Base-by-base conservation (phyloP, 2,113 vertebrate genomes). In the Synodontis membranacea region DNA sequence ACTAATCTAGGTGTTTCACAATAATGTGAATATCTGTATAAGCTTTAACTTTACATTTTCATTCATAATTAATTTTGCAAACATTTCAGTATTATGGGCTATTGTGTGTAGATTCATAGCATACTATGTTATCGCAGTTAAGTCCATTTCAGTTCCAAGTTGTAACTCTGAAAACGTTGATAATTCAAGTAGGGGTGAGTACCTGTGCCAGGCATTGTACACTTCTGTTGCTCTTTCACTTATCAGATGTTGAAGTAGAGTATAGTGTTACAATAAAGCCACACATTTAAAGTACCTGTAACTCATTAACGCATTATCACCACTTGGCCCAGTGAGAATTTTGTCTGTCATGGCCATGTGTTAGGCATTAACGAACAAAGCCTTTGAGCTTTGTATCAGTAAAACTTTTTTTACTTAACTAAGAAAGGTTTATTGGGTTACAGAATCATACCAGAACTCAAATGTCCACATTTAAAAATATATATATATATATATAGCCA, bases 361-460 rank as follows among this genome's bases (percentile, higher is more conserved):
- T 89, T 46, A 84, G 23, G 17, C 11, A 83, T 76, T 87, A 85
- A 85, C 50, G 39, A 39, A 25, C 37, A 44, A 64, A 78, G 37
- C 9, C 68, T 28, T 46, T 42, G 72, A 78, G 6, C 25, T 42
- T 6, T 34, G 44, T n/a, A 12, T 11, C 72, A 23, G 34, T 79
- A 80, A 25, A 83, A n/a, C 34, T 72, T 70, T 50, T 72, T 78
- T 58, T 72, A 46, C 25, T 44, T 56, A 25, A 52, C 25, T 39
- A 81, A 83, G 28, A 60, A 84, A 79, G 19, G 5, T 82, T 84
- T 78, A 52, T 31, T 17, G 14, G 28, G 25, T 81, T 83, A 42
- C 37, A 44, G 52, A 50, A 50, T 84, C 50, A 37, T 74, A 9
- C 39, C 19, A 68, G 31, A 37, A 31, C 5, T 79, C n/a, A 80